Evolutionary conservation across 2,797 vertebrate species (phyloP).

Genomic region (Lagocephalus sceleratus): DNA sequence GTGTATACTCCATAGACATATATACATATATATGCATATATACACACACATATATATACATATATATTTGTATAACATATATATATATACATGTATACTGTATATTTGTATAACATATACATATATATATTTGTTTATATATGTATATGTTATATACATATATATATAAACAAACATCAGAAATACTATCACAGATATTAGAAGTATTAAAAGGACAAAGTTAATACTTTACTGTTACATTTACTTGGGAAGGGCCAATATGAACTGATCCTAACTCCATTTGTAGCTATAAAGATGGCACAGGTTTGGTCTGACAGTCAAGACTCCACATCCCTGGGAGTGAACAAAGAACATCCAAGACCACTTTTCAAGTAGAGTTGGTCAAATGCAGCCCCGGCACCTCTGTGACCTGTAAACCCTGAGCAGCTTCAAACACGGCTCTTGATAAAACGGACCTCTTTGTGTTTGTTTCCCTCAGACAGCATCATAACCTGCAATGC

Average conservation of each 20-base stretch:
- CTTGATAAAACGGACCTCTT: slow-evolving; percentile 73
- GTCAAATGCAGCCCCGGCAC: slow-evolving; percentile 66
- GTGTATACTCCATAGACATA: too few species aligned
- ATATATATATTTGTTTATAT: too few species aligned
- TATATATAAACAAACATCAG: too few species aligned
- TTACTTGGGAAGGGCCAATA: slow-evolving; percentile 38
- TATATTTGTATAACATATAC: too few species aligned
- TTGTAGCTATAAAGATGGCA: slow-evolving; percentile 42
- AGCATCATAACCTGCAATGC: slow-evolving; percentile 76
- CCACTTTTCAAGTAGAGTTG: slow-evolving; percentile 69
- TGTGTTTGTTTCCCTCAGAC: slow-evolving; percentile 74
- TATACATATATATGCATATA: too few species aligned
- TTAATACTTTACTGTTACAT: slow-evolving; percentile 18
- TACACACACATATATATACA: too few species aligned
- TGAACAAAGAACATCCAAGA: slow-evolving; percentile 68
- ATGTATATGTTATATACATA: too few species aligned
- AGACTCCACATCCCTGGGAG: slow-evolving; percentile 42
- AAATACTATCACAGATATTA: too few species aligned
- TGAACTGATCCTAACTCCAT: slow-evolving; percentile 51
- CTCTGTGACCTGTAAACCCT: slow-evolving; percentile 61
- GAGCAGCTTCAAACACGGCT: slow-evolving; percentile 67
- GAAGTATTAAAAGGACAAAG: too few species aligned
- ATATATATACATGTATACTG: too few species aligned
- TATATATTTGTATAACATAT: too few species aligned
- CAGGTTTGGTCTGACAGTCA: slow-evolving; percentile 38